These are phyloP conservation scores for Ptilonorhynchus violaceus DNA, from an alignment of 2,113 vertebrate genomes.

Conservation along the genomic window DNA sequence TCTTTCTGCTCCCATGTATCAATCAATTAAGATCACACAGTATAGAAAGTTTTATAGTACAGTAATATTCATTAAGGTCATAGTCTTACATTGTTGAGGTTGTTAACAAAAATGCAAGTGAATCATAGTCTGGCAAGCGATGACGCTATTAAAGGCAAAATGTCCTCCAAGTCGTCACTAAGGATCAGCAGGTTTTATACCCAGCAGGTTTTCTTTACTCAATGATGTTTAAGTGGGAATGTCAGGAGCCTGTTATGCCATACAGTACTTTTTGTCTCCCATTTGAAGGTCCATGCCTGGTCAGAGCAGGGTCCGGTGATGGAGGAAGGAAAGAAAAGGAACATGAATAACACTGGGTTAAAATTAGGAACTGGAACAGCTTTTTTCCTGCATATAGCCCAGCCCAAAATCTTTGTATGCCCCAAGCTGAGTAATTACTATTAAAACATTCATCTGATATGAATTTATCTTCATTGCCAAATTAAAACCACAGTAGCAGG, in stretches of 20 bases:
- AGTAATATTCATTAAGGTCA: constrained; percentile 47
- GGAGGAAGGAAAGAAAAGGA: neutral
- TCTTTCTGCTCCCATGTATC: constrained; percentile 17
- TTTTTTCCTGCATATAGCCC: neutral
- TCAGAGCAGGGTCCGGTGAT: neutral
- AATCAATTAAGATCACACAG: neutral
- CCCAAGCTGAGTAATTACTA: neutral
- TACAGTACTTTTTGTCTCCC: neutral
- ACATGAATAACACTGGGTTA: neutral
- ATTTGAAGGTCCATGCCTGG: neutral
- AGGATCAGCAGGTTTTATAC: constrained; percentile 59
- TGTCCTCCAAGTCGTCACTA: constrained; percentile 38
- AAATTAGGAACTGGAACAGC: neutral
- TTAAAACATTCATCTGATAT: neutral
- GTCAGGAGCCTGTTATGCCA: neutral
- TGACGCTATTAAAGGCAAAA: constrained; percentile 53
- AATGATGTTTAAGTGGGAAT: constrained; percentile 36
- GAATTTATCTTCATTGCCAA: neutral
- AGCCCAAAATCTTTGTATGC: neutral
- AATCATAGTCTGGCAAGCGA: constrained; percentile 45
- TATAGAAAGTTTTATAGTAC: neutral
- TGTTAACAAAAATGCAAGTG: constrained; percentile 56
- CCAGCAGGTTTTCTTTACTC: constrained; percentile 10
- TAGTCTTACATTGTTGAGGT: constrained; percentile 31
- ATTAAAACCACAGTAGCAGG: neutral